A percentile compares a stretch with the other conserved stretches of the same genome.
These are phyloP conservation scores for Catocala sponsa DNA, from an alignment of 2,888 invertebrate species.

Conservation along the genomic window DNA sequence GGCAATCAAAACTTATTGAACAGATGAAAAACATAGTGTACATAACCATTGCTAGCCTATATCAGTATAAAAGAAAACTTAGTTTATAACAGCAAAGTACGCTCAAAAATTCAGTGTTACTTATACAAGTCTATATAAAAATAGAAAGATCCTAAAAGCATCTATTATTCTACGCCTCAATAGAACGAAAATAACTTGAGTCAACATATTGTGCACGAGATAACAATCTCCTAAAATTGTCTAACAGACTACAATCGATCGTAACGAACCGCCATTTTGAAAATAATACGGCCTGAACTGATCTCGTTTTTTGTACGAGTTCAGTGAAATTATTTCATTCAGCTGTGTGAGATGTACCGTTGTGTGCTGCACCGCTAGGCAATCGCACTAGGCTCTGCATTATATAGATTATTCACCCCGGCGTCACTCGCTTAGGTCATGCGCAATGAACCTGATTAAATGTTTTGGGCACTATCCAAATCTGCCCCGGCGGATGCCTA, in stretches of 20 bases:
- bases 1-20: too few species aligned
- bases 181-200: slow-evolving; percentile 2
- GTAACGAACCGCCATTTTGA: slow-evolving; percentile 18
- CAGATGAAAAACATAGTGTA: too few species aligned
- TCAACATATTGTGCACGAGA: slow-evolving; percentile 13
- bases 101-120: too few species aligned
- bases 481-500: slow-evolving; percentile 22
- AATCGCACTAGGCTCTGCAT: slow-evolving; percentile 52
- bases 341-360: slow-evolving; percentile 57
- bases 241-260: slow-evolving; percentile 22
- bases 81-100: too few species aligned
- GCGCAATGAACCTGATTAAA: slow-evolving; percentile 67
- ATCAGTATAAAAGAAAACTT: too few species aligned
- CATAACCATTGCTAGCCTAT: too few species aligned
- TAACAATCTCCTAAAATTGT: slow-evolving; percentile 19
- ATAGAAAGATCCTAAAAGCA: background rate
- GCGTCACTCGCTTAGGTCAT: slow-evolving; percentile 60
- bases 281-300: slow-evolving; percentile 25
- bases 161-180: background rate
- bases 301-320: slow-evolving; percentile 30
- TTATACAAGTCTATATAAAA: too few species aligned
- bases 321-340: slow-evolving; percentile 48
- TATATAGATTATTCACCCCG: slow-evolving; percentile 71
- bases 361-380: slow-evolving; percentile 59
- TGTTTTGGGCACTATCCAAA: slow-evolving; percentile 63